Evolutionary conservation across 1,140 invertebrate species (phyloP).

Genomic region (Amyelois transitella): DNA sequence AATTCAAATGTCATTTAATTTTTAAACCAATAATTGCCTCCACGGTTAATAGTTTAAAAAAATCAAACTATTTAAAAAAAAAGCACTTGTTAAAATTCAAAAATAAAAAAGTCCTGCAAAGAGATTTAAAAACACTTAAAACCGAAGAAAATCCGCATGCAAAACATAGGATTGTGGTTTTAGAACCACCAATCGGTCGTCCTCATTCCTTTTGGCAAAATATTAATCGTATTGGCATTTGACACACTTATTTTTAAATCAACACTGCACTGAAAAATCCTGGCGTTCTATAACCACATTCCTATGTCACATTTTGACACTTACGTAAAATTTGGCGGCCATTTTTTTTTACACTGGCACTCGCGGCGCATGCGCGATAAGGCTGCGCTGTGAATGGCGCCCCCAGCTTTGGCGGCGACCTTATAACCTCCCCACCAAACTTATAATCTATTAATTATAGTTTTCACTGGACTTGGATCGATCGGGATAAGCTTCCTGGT

Average conservation of each 20-base stretch:
- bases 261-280: conserved; percentile 3
- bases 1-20: no score
- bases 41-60: no score
- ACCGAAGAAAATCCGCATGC: conserved; percentile 17
- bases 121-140: not conserved
- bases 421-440: conserved; percentile 58
- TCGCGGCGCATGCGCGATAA: conserved; percentile 57
- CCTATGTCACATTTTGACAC: conserved; percentile 49
- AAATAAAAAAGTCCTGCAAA: not conserved
- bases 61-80: no score
- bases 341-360: conserved; percentile 62
- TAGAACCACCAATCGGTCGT: conserved; percentile 34
- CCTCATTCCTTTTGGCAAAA: conserved; percentile 8
- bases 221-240: not conserved
- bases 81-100: not conserved
- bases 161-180: conserved; percentile 47
- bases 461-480: conserved; percentile 52
- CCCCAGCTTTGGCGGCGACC: conserved; percentile 23
- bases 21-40: no score
- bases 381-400: conserved; percentile 59
- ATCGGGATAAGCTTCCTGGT: conserved; percentile 56
- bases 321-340: conserved; percentile 69
- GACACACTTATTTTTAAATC: not conserved
- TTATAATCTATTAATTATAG: conserved; percentile 64
- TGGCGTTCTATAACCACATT: conserved; percentile 56